phyloP scores from a whole-genome alignment of 2,888 invertebrate species.

The Archips xylosteana region DNA sequence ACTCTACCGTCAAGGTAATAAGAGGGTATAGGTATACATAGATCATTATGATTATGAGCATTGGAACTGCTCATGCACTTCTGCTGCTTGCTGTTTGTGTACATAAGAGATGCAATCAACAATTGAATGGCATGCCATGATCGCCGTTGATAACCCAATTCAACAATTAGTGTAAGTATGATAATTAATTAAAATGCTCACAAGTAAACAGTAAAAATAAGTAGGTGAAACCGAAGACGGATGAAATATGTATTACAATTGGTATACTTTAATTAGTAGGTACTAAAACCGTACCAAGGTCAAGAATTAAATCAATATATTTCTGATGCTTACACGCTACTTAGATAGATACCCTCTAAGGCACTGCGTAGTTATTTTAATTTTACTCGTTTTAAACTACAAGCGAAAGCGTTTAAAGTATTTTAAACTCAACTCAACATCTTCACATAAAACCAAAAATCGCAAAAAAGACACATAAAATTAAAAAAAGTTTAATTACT shows the following conservation, averaged over 20 bases:
- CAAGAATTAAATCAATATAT: slow-evolving; percentile 27
- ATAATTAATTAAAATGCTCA: not conserved
- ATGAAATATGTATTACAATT: slow-evolving; percentile 1
- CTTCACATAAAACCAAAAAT: too few relatives aligned
- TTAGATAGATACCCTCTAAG: slow-evolving; percentile 19
- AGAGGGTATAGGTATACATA: too few relatives aligned
- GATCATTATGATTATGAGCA: too few relatives aligned
- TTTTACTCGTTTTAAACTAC: not conserved
- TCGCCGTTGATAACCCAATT: not conserved
- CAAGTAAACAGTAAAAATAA: not conserved
- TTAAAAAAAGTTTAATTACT: not conserved
- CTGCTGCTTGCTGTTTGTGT: too few relatives aligned
- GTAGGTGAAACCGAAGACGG: not conserved
- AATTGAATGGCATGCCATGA: too few relatives aligned
- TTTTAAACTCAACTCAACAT: too few relatives aligned
- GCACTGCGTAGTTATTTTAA: slow-evolving; percentile 20
- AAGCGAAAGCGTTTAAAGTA: slow-evolving; percentile 14
- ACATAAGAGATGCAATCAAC: too few relatives aligned
- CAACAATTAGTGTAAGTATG: not conserved
- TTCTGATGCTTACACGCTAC: slow-evolving; percentile 28
- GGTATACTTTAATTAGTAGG: slow-evolving; percentile 13
- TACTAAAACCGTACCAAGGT: slow-evolving; percentile 20
- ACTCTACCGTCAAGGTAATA: too few relatives aligned
- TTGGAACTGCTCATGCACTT: too few relatives aligned
- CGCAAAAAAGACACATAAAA: too few relatives aligned